Percentiles rank a stretch among this genome's conserved stretches.
Conservation (phyloP, 2,888 invertebrate genomes). For the Microctonus hyperodae region DNA sequence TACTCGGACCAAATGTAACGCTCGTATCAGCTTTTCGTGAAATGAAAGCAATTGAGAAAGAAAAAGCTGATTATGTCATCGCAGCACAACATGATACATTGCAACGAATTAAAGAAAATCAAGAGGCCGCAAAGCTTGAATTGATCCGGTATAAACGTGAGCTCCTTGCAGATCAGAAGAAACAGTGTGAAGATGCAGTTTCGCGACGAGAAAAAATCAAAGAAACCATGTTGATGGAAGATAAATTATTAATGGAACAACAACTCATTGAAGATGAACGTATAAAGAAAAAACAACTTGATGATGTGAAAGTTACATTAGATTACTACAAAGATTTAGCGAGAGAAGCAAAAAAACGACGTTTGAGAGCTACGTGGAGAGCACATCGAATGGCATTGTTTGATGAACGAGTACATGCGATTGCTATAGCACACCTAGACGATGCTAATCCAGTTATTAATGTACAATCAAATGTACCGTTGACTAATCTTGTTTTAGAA, state of each 20-base stretch:
- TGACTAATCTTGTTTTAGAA: not conserved
- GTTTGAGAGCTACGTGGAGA: constrained; percentile 68
- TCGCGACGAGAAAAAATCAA: constrained; percentile 48
- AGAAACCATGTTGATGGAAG: constrained; percentile 48
- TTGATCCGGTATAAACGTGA: constrained; percentile 48
- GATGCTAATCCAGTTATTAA: constrained; percentile 16
- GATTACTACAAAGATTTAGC: constrained; percentile 72
- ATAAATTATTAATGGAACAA: constrained; percentile 46
- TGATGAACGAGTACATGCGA: constrained; percentile 47
- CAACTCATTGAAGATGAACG: constrained; percentile 47
- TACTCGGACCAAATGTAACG: constrained; percentile 48
- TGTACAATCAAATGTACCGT: not conserved
- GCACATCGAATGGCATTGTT: constrained; percentile 61
- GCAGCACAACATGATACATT: constrained; percentile 51
- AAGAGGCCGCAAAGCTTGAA: constrained; percentile 44
- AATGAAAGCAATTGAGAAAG: constrained; percentile 47
- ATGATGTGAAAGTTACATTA: constrained; percentile 64
- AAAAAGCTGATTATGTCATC: constrained; percentile 49
- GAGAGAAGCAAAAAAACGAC: constrained; percentile 68
- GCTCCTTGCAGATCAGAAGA: constrained; percentile 50
- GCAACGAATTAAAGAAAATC: constrained; percentile 48
- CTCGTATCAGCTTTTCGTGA: constrained; percentile 52
- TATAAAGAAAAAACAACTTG: constrained; percentile 42
- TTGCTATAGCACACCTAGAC: constrained; percentile 34
- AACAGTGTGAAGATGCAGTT: constrained; percentile 51